Base-by-base conservation (phyloP, 2,888 invertebrate species). In the Parasteatoda lunata region DNA sequence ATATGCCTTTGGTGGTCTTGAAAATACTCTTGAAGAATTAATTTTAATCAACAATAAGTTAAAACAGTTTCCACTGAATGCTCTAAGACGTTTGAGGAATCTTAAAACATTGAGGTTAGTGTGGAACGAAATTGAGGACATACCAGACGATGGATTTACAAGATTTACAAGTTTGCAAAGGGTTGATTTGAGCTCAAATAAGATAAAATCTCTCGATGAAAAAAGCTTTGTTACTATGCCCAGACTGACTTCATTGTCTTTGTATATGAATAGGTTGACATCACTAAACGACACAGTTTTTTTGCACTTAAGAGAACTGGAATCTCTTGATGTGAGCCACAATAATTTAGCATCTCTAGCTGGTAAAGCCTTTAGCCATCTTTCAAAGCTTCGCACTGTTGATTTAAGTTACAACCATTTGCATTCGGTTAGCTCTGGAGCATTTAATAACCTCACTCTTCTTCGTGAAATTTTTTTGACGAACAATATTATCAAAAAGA, bases 371-470 rank as follows among this genome's bases (percentile, higher is more conserved):
- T 97, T 97, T 92, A 94, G 94, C 90, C 94, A 93, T 90, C 97
- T 97, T 92, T 94, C 94, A 90, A 95, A 95, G 88, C 93, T 97
- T 89, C 94, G 95, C 89, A 96, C 96, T 0, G 95, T 97, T 90
- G 97, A 97, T 92, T 93, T 97, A 89, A 96, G 96, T 91, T 95
- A 96, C 91, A 97, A 97, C 92, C 97, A 97, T 91, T 94, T 97
- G 77, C 97, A 97, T 92, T 94, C 95, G 90, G 95, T 97, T 54
- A 89, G 89, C 30, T 94, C 94, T 89, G 96, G 96, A 3, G 94
- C 97, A 0, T 97, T 97, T 92, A 94, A 95, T 69, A 94, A 95
- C 91, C 93, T 97, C 76, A 95, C 95, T 0, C 95, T 96, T 89
- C 93, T 97, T 47, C 94, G 95, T 76, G 97, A 97, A 92, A 93